These are phyloP conservation scores for Actias luna DNA, from an alignment of 2,888 invertebrate genomes.

Conservation along the genomic window DNA sequence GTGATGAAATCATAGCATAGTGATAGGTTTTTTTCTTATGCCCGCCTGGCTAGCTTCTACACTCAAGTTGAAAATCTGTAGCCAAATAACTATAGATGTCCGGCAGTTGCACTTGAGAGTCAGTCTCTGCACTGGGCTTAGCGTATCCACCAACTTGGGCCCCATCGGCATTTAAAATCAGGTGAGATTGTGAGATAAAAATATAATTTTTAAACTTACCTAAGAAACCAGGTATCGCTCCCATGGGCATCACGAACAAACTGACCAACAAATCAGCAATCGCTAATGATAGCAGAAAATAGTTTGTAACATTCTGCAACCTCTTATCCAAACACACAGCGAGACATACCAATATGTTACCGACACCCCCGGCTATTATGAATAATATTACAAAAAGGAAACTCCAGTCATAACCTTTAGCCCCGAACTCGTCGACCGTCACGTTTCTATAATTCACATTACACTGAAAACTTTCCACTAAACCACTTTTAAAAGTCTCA, in stretches of 20 bases:
- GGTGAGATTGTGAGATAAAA: not conserved
- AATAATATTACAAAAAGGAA: constrained; percentile 92
- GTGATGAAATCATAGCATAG: too few relatives aligned
- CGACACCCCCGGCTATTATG: constrained; percentile 93
- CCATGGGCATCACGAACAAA: constrained; percentile 97
- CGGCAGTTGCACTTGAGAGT: too few relatives aligned
- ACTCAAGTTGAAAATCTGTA: too few relatives aligned
- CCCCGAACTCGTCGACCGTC: constrained; percentile 40
- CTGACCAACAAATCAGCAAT: constrained; percentile 97
- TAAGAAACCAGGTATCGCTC: constrained; percentile 95
- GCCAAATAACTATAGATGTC: too few relatives aligned
- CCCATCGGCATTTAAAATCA: too few relatives aligned
- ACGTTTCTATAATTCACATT: constrained; percentile 57
- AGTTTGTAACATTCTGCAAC: constrained; percentile 97
- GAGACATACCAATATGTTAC: constrained; percentile 96
- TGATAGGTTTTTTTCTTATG: too few relatives aligned
- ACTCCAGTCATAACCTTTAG: constrained; percentile 87
- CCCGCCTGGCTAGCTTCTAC: too few relatives aligned
- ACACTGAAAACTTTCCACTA: constrained; percentile 63
- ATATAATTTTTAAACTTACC: constrained; percentile 84
- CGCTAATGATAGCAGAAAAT: constrained; percentile 95
- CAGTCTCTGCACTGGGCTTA: too few relatives aligned
- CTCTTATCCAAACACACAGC: constrained; percentile 95
- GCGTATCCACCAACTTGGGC: too few relatives aligned
- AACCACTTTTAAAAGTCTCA: constrained; percentile 38